Conservation (phyloP, 2,888 invertebrate species). For the Apodemia hepburni region DNA sequence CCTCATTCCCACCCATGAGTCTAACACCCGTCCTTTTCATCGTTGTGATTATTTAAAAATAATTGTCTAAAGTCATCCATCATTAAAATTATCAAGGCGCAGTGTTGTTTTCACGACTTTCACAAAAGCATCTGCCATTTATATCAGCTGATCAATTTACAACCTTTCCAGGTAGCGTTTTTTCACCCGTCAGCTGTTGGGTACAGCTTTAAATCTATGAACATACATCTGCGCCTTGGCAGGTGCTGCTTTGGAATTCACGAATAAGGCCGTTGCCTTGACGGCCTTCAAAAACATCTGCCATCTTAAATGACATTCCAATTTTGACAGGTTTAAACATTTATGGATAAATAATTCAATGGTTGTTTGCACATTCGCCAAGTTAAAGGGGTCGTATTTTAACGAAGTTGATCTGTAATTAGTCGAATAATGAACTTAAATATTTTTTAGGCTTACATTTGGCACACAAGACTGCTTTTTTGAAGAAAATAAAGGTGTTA, state of each 20-base stretch:
- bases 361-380: background rate
- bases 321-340: slow-evolving; percentile 14
- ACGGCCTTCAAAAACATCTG: slow-evolving; percentile 27
- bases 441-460: too few species aligned
- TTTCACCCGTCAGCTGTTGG: slow-evolving; percentile 62
- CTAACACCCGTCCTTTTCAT: slow-evolving; percentile 6
- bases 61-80: slow-evolving; percentile 48
- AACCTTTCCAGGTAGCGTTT: slow-evolving; percentile 48
- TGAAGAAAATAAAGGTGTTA: too few species aligned
- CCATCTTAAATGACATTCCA: slow-evolving; percentile 25
- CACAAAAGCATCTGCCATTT: slow-evolving; percentile 30
- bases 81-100: slow-evolving; percentile 48
- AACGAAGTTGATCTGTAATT: too few species aligned
- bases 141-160: slow-evolving; percentile 56
- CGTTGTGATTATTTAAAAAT: slow-evolving; percentile 27
- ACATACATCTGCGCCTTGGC: slow-evolving; percentile 64
- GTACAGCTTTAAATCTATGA: slow-evolving; percentile 57
- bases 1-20: slow-evolving; percentile 8
- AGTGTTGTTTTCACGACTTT: slow-evolving; percentile 32
- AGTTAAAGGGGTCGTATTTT: too few species aligned
- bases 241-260: slow-evolving; percentile 60
- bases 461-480: too few species aligned
- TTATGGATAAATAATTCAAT: background rate
- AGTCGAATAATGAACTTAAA: too few species aligned
- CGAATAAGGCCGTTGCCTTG: slow-evolving; percentile 32